phyloP scores from a whole-genome alignment of 2,888 invertebrate species.

The Stictocephala bisonia region DNA sequence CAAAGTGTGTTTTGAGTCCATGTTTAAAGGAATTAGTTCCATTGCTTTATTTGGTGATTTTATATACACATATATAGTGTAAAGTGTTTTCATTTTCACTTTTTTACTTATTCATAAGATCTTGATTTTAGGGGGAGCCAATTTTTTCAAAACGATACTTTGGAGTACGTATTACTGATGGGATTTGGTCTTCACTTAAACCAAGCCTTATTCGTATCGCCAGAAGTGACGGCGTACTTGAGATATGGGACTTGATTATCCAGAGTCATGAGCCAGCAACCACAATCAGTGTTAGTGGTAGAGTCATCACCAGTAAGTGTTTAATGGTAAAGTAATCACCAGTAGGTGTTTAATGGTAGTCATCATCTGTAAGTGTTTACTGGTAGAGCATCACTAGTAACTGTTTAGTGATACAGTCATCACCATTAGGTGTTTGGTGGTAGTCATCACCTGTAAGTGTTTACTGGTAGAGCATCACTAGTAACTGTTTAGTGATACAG shows the following conservation, averaged over 20 bases:
- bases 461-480: no score
- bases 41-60: no score
- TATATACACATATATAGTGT: neutral
- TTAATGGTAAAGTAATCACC: no score
- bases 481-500: no score
- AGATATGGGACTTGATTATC: slow-evolving; percentile 56
- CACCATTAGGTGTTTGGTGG: no score
- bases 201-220: slow-evolving; percentile 54
- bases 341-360: no score
- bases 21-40: no score
- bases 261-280: slow-evolving; percentile 53
- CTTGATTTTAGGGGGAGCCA: slow-evolving; percentile 49
- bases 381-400: no score
- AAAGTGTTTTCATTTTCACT: neutral
- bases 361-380: no score
- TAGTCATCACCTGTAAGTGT: no score
- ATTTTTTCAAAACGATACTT: slow-evolving; percentile 53
- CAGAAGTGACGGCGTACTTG: slow-evolving; percentile 54
- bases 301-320: slow-evolving; percentile 46
- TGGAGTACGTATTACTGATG: slow-evolving; percentile 49
- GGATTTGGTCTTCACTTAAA: slow-evolving; percentile 52
- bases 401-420: no score
- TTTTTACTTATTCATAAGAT: neutral
- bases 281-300: slow-evolving; percentile 46
- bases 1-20: no score